Conservation (phyloP, 2,888 invertebrate genomes). For the Amphipyra tragopoginis region DNA sequence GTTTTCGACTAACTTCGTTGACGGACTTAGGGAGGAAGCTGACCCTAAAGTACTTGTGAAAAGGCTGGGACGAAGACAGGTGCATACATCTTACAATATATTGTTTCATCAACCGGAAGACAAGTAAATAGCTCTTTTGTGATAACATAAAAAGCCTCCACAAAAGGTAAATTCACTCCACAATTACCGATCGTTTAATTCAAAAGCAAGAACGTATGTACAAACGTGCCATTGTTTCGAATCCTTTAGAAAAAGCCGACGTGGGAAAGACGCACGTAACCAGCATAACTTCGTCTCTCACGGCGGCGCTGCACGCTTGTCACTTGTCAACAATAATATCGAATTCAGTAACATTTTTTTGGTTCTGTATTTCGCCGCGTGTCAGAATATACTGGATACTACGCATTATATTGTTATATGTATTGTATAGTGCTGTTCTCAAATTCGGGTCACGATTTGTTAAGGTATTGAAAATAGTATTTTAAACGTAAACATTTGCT, state of each 20-base stretch:
- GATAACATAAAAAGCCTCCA: neutral
- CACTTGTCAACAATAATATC: neutral
- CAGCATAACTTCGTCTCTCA: constrained; percentile 7
- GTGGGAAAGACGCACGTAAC: constrained; percentile 29
- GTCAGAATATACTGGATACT: constrained; percentile 2
- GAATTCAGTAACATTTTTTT: neutral
- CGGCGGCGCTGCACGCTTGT: neutral
- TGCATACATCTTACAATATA: too few species aligned
- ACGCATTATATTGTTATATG: constrained; percentile 8
- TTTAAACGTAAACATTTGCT: constrained; percentile 4
- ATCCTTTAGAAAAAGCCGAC: constrained; percentile 34
- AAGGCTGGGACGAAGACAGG: too few species aligned
- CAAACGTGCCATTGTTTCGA: constrained; percentile 37
- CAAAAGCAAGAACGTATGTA: constrained; percentile 42
- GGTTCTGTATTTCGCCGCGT: neutral
- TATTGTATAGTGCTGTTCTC: constrained; percentile 19
- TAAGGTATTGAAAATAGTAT: constrained; percentile 12
- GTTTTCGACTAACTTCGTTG: too few species aligned
- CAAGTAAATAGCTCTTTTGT: neutral
- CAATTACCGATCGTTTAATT: constrained; percentile 43
- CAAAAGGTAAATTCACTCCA: constrained; percentile 23
- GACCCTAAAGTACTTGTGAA: too few species aligned
- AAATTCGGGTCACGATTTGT: constrained; percentile 33
- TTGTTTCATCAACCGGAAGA: neutral
- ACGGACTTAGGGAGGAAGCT: too few species aligned